Base-by-base conservation (phyloP, 2,888 invertebrate genomes). In the Tenthredo livida region DNA sequence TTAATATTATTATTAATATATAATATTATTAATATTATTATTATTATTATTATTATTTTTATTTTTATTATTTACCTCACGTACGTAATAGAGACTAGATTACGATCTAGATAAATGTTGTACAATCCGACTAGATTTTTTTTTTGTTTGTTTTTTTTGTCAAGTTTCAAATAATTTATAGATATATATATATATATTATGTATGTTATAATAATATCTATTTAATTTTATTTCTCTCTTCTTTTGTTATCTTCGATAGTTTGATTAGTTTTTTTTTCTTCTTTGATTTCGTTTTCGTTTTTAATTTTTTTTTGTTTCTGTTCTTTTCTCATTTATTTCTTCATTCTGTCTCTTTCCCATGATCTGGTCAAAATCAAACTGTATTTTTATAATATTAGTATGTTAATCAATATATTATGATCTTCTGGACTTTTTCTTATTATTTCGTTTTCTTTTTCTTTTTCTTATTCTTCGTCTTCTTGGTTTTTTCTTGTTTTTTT, bases 151-250 rank as follows among this genome's bases (percentile, higher is more conserved):
- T 29, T 29, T 29, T 29, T 58, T 17, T 17, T 50, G 15, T 50
- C 5, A 5, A 50, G 17, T 65, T 78, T 87, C 83, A 86, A 88
- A 88, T 87, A 87, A 85, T 80, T 85, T 84, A 80, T 86, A 50
- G 73, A 83, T 86, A 75, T 50, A 50, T 12, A 50, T 12, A 12
- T 29, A n/a, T 29, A 29, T 29, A 29, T n/a, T n/a, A n/a, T n/a
- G n/a, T n/a, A n/a, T n/a, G n/a, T n/a, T n/a, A 29, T 29, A 29
- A 29, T 33, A 33, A 33, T 50, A 50, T 50, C 50, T 2, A 43
- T 43, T 43, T 10, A 17, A 50, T 50, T 50, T 50, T 5, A 37
- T 50, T 6, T 50, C 6, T 6, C 6, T 17, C 17, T 50, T 47
- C 3, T 47, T 43, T 10, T 10, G 40, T 43, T 43, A 43, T 43